Evolutionary conservation across 2,888 invertebrate genomes (phyloP).

Genomic region (Odontothrips loti): DNA sequence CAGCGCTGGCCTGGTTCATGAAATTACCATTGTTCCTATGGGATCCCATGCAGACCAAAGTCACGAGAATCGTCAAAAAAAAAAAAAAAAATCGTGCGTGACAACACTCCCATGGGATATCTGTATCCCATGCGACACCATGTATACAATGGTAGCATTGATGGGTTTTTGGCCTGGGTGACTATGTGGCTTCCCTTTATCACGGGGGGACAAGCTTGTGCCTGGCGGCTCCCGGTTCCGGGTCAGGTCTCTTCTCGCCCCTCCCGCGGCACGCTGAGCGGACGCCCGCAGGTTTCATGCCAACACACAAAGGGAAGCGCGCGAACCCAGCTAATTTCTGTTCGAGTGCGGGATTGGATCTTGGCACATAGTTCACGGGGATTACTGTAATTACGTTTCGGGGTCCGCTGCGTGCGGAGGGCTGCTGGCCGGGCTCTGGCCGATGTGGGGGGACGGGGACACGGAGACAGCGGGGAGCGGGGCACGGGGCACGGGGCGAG

Average conservation of each 20-base stretch:
- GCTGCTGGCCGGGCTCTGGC: not conserved
- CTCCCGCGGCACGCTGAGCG: not conserved
- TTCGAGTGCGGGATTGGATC: constrained; percentile 2
- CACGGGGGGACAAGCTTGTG: not conserved
- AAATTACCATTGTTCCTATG: too few relatives aligned
- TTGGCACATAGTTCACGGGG: constrained; percentile 14
- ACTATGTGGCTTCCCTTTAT: not conserved
- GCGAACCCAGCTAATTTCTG: constrained; percentile 17
- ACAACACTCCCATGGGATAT: too few relatives aligned
- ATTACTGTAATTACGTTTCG: constrained; percentile 8
- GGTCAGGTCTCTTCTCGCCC: not conserved
- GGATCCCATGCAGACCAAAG: too few relatives aligned
- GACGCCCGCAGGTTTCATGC: not conserved
- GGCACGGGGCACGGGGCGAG: not conserved
- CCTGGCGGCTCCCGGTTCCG: not conserved
- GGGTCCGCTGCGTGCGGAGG: not conserved
- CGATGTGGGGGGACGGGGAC: not conserved
- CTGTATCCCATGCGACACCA: too few relatives aligned
- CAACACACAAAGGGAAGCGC: not conserved
- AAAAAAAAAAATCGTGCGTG: too few relatives aligned
- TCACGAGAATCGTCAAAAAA: too few relatives aligned
- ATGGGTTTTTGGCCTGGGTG: too few relatives aligned
- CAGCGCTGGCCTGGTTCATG: too few relatives aligned
- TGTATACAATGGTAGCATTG: too few relatives aligned
- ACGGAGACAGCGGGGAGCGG: not conserved